Evolutionary conservation across 2,113 vertebrate species (phyloP).

Genomic region (Seriola rivoliana): DNA sequence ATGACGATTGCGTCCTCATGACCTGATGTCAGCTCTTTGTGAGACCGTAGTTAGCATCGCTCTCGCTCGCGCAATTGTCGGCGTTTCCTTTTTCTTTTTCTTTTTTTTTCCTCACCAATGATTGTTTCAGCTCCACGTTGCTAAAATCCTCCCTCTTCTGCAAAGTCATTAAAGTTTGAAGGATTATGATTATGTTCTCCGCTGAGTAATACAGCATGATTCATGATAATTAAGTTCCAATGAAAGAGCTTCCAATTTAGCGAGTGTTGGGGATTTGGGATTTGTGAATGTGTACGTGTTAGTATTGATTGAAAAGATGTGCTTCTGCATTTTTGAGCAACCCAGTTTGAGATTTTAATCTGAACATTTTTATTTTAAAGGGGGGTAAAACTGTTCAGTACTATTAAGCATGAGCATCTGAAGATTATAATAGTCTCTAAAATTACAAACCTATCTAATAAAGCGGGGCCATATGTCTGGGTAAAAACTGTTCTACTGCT

Average conservation of each 20-base stretch:
- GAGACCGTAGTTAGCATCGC: neutral
- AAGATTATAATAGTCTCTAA: neutral
- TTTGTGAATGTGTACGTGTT: neutral
- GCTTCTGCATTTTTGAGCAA: neutral
- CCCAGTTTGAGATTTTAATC: neutral
- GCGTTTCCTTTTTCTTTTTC: neutral
- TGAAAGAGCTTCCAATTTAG: slow-evolving; percentile 24
- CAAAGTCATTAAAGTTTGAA: slow-evolving; percentile 28
- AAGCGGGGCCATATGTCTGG: neutral
- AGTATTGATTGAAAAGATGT: slow-evolving; percentile 8
- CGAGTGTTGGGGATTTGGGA: neutral
- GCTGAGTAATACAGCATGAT: slow-evolving; percentile 21
- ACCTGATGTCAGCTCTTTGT: slow-evolving; percentile 2
- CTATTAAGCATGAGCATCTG: neutral
- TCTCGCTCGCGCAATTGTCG: neutral
- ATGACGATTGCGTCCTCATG: neutral
- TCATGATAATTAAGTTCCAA: slow-evolving; percentile 30
- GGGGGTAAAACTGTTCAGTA: neutral
- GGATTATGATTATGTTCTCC: slow-evolving; percentile 36
- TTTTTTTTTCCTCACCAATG: neutral
- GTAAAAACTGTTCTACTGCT: neutral
- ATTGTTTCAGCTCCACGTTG: slow-evolving; percentile 14
- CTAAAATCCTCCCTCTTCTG: slow-evolving; percentile 10
- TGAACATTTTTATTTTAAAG: neutral
- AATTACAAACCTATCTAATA: neutral